phyloP scores from a whole-genome alignment of 2,888 invertebrate species.

The Cordilura impudica region DNA sequence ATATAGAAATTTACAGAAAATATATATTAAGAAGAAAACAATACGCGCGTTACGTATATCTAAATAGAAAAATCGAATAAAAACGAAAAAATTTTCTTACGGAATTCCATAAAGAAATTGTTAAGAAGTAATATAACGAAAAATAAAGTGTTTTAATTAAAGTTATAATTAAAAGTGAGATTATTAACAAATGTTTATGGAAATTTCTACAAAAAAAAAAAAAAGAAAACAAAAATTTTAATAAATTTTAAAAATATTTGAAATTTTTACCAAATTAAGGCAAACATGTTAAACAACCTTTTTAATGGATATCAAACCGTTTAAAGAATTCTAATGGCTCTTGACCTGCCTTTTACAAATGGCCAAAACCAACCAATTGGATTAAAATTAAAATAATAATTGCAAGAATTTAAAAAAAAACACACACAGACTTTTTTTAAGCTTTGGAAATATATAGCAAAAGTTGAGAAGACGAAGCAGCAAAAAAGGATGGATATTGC shows the following conservation, averaged over 20 bases:
- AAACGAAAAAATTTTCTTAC: not conserved
- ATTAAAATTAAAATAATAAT: too few relatives aligned
- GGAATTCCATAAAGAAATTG: not conserved
- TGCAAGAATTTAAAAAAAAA: too few relatives aligned
- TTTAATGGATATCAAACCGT: not conserved
- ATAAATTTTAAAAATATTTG: conserved; percentile 1
- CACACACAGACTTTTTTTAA: too few relatives aligned
- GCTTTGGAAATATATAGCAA: too few relatives aligned
- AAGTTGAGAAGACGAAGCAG: too few relatives aligned
- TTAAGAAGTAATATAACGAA: not conserved
- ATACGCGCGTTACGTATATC: conserved; percentile 31
- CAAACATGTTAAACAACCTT: conserved; percentile 1
- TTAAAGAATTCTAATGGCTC: conserved; percentile 30
- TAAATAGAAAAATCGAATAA: not conserved
- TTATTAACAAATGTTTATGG: too few relatives aligned
- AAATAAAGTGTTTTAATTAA: conserved; percentile 2
- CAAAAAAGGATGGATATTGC: conserved; percentile 32
- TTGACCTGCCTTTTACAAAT: conserved; percentile 52
- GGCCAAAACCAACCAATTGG: conserved; percentile 33
- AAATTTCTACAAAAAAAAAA: not conserved
- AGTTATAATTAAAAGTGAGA: not conserved
- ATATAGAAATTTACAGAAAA: conserved; percentile 23
- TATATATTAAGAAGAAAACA: conserved; percentile 3
- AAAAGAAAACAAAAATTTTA: not conserved
- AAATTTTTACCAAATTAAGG: not conserved